A percentile compares a stretch with the other conserved stretches of the same genome.
phyloP scores from a whole-genome alignment of 2,113 vertebrate genomes.

The Heterotilapia buettikoferi region DNA sequence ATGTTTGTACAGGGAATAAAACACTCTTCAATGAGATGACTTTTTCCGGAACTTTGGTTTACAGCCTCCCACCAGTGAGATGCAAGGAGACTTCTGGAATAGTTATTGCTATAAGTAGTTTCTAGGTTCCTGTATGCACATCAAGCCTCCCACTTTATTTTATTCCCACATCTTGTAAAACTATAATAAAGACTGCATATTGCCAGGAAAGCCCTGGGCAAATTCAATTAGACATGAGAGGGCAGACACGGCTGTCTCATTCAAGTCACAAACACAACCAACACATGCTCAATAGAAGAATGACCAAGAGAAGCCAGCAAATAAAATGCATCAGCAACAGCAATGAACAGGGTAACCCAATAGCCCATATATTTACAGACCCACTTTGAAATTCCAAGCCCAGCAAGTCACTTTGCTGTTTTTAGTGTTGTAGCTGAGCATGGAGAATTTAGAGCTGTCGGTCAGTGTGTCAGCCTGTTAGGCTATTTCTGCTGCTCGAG shows the following conservation, averaged over 20 bases:
- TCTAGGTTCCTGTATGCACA: constrained; percentile 19
- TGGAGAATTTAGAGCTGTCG: constrained; percentile 20
- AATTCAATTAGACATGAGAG: constrained; percentile 45
- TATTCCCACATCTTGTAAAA: constrained; percentile 46
- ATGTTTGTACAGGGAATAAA: background rate
- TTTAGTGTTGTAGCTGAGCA: constrained; percentile 27
- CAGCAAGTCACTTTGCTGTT: constrained; percentile 48
- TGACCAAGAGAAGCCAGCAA: background rate
- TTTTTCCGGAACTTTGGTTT: constrained; percentile 36
- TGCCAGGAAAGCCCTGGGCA: constrained; percentile 6
- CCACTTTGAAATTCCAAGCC: constrained; percentile 47
- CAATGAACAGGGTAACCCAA: constrained; percentile 47
- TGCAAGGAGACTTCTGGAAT: background rate
- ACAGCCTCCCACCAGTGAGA: constrained; percentile 29
- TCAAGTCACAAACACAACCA: background rate
- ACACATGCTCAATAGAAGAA: background rate
- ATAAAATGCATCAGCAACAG: constrained; percentile 33
- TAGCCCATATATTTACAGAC: constrained; percentile 51
- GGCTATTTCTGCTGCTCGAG: constrained; percentile 28
- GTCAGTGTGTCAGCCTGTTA: constrained; percentile 41
- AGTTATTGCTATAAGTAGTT: constrained; percentile 20
- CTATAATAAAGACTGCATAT: constrained; percentile 27
- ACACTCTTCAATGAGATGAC: background rate
- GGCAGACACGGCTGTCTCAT: background rate
- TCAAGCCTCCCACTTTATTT: constrained; percentile 35